Evolutionary conservation across 2,797 vertebrate species (phyloP).

Genomic region (Eulemur coronatus): DNA sequence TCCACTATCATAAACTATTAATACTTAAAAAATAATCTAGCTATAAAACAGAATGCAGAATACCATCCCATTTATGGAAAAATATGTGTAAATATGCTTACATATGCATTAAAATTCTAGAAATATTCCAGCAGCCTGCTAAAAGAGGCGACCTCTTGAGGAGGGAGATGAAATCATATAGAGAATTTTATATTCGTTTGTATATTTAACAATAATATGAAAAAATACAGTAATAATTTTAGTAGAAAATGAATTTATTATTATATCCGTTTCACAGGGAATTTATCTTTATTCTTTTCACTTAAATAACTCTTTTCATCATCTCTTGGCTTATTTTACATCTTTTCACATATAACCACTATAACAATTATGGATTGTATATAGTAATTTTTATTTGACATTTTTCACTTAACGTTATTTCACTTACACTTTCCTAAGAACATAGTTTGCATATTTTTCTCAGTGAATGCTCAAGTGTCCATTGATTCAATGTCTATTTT

Average conservation of each 20-base stretch:
- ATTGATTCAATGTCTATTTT: constrained; percentile 17
- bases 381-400: constrained; percentile 55
- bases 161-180: neutral
- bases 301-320: constrained; percentile 41
- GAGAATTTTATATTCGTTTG: constrained; percentile 4
- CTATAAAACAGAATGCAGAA: neutral
- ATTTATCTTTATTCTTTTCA: constrained; percentile 27
- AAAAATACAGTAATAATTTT: constrained; percentile 18
- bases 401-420: constrained; percentile 39
- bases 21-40: neutral
- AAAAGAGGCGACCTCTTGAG: neutral
- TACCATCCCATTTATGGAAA: neutral
- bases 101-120: neutral
- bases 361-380: neutral
- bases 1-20: neutral
- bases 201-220: constrained; percentile 5
- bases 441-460: neutral
- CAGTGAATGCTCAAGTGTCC: constrained; percentile 47
- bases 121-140: neutral
- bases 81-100: neutral
- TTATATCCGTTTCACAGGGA: constrained; percentile 40
- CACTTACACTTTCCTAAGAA: constrained; percentile 48
- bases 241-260: constrained; percentile 30
- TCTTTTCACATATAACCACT: constrained; percentile 9
- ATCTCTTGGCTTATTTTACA: constrained; percentile 5